Conservation (phyloP, 2,888 invertebrate species). For the Cerastis leucographa region DNA sequence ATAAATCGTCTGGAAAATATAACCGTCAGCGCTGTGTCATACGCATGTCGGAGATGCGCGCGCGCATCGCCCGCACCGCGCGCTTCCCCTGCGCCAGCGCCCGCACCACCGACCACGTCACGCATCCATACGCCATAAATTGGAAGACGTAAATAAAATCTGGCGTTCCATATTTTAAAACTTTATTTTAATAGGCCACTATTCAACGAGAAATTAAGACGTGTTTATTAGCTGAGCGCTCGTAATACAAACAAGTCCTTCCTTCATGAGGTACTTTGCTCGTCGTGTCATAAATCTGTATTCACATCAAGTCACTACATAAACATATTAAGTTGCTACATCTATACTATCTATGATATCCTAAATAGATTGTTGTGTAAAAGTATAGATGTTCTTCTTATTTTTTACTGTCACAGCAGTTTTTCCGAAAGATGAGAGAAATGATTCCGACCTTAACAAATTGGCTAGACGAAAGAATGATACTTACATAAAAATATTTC, state of each 20-base stretch:
- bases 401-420: conserved; percentile 19
- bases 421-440: conserved; percentile 21
- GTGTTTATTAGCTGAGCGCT: conserved; percentile 88
- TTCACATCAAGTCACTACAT: conserved; percentile 77
- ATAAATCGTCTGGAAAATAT: conserved; percentile 91
- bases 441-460: conserved; percentile 28
- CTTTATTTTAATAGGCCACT: conserved; percentile 89
- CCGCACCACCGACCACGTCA: conserved; percentile 71
- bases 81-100: conserved; percentile 64
- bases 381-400: conserved; percentile 21
- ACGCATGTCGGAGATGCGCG: conserved; percentile 79
- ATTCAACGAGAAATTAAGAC: conserved; percentile 89
- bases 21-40: conserved; percentile 89
- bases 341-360: conserved; percentile 38
- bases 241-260: conserved; percentile 87
- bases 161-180: conserved; percentile 89
- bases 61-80: conserved; percentile 67
- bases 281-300: conserved; percentile 82
- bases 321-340: conserved; percentile 70
- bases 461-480: conserved; percentile 38
- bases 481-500: conserved; percentile 49
- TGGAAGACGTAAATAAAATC: conserved; percentile 87
- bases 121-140: conserved; percentile 86
- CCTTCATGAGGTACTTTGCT: conserved; percentile 84
- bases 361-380: conserved; percentile 39